phyloP scores from a whole-genome alignment of 2,113 vertebrate species.

The Montifringilla adamsi region DNA sequence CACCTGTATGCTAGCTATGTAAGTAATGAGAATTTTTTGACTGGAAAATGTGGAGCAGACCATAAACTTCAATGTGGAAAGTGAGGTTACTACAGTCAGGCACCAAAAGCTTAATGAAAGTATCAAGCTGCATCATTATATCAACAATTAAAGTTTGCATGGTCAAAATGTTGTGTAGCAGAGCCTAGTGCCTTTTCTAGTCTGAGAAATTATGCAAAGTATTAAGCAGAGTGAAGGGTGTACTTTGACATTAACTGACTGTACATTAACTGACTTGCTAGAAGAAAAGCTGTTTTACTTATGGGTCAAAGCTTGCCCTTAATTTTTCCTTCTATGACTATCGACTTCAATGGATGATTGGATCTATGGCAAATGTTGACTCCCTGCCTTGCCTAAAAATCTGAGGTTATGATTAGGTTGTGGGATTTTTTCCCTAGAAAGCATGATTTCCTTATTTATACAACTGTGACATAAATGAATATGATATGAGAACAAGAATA shows the following conservation, averaged over 20 bases:
- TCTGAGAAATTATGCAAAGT: background rate
- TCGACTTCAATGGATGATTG: background rate
- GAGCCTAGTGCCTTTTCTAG: background rate
- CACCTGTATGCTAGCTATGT: background rate
- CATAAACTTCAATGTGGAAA: background rate
- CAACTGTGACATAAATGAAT: background rate
- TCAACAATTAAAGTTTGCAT: background rate
- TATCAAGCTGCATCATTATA: background rate
- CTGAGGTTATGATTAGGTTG: accelerated
- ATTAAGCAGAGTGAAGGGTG: background rate
- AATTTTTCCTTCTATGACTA: background rate
- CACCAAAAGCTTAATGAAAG: background rate
- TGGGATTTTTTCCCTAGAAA: background rate
- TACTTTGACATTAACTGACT: background rate
- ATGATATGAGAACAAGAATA: background rate
- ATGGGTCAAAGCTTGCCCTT: background rate
- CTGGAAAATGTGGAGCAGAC: background rate
- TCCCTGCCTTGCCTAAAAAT: background rate
- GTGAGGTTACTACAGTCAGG: background rate
- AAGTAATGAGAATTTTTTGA: background rate
- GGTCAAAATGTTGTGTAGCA: background rate
- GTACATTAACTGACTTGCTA: background rate
- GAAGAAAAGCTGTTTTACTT: background rate
- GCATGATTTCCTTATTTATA: background rate
- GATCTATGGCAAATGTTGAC: background rate